phyloP scores from a whole-genome alignment of 2,888 invertebrate species.

The Chymomyza fuscimana region DNA sequence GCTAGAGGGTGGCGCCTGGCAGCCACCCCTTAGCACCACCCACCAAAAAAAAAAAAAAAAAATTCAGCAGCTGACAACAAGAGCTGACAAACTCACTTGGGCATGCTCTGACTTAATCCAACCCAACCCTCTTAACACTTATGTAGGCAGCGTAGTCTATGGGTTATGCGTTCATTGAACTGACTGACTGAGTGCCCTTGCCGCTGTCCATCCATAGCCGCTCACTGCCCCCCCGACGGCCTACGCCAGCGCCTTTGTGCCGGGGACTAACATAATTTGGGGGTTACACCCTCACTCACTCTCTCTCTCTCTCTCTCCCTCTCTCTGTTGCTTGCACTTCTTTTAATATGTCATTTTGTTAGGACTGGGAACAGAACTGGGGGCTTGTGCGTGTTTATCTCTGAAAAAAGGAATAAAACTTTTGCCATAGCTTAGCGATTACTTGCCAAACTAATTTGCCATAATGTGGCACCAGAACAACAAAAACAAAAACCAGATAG shows the following conservation, averaged over 20 bases:
- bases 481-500: background rate
- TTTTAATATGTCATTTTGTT: conserved; percentile 28
- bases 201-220: conserved; percentile 5
- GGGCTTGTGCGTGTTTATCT: conserved; percentile 16
- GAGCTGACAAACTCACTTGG: conserved; percentile 26
- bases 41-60: background rate
- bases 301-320: background rate
- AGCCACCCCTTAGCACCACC: background rate
- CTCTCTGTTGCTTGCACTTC: background rate
- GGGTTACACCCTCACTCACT: conserved; percentile 28
- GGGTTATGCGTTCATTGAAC: conserved; percentile 57
- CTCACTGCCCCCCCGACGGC: background rate
- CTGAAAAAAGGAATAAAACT: background rate
- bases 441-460: conserved; percentile 14
- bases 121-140: conserved; percentile 49
- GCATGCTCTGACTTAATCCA: conserved; percentile 25
- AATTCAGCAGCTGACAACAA: background rate
- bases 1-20: background rate
- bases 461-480: background rate
- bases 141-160: conserved; percentile 53
- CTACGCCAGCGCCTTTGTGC: too few relatives aligned
- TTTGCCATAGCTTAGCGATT: conserved; percentile 9
- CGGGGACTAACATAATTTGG: conserved; percentile 6
- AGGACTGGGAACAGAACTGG: background rate
- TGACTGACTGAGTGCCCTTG: conserved; percentile 38